Conservation (phyloP, 2,888 invertebrate species). For the Dicyrtomina minuta region DNA sequence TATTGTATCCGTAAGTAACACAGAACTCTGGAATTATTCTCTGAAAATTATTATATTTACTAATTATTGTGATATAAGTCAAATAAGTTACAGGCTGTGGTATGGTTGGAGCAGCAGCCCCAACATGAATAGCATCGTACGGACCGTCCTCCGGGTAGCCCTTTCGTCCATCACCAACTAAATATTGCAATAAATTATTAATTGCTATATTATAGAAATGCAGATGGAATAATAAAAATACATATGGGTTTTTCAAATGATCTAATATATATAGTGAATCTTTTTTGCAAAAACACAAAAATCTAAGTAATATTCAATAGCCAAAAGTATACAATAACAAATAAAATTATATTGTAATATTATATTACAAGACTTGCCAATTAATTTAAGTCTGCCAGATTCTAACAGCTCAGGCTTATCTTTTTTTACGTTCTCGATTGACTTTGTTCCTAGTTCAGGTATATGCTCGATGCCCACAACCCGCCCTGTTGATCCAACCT, state of each 20-base stretch:
- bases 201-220: neutral
- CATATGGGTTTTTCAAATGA: neutral
- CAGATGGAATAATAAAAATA: too few species aligned
- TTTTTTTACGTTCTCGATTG: constrained; percentile 72
- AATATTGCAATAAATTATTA: neutral
- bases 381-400: constrained; percentile 68
- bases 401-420: constrained; percentile 71
- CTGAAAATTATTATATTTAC: neutral
- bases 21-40: constrained; percentile 23
- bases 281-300: too few species aligned
- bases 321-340: neutral
- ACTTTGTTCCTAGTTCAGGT: constrained; percentile 72
- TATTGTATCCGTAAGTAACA: neutral
- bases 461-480: constrained; percentile 91
- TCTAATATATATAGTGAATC: neutral
- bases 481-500: constrained; percentile 66
- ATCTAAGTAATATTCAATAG: too few species aligned
- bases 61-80: neutral
- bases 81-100: constrained; percentile 68
- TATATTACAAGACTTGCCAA: constrained; percentile 60
- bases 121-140: constrained; percentile 84
- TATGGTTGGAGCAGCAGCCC: constrained; percentile 78
- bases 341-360: neutral
- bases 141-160: constrained; percentile 76
- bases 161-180: constrained; percentile 85